Evolutionary conservation across 2,888 invertebrate species (phyloP).

Genomic region (Eilema caniola): DNA sequence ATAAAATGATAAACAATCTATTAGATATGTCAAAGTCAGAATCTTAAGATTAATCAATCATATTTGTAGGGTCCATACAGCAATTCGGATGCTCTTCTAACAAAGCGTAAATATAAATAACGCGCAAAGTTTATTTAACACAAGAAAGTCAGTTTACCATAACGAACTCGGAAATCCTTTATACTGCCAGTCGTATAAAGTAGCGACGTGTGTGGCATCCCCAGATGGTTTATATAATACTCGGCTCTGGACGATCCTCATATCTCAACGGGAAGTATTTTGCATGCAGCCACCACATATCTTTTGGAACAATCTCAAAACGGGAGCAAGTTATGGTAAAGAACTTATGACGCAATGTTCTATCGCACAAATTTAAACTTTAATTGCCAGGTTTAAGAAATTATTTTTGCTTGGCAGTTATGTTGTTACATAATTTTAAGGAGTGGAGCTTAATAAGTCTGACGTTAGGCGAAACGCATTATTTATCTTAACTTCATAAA

Average conservation of each 20-base stretch:
- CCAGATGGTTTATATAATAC: constrained; percentile 78
- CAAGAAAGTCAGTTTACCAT: constrained; percentile 41
- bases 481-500: constrained; percentile 82
- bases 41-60: not conserved
- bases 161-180: constrained; percentile 37
- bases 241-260: constrained; percentile 76
- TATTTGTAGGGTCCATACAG: not conserved
- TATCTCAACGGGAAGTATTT: constrained; percentile 85
- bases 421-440: constrained; percentile 39
- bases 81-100: not conserved
- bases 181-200: constrained; percentile 39
- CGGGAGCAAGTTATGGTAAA: constrained; percentile 65
- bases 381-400: constrained; percentile 24
- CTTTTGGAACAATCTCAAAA: constrained; percentile 83
- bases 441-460: not conserved
- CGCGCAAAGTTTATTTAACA: constrained; percentile 21
- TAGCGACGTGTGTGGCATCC: constrained; percentile 82
- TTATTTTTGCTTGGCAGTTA: constrained; percentile 24
- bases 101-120: constrained; percentile 1
- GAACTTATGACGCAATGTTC: constrained; percentile 33
- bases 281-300: constrained; percentile 82
- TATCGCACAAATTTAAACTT: constrained; percentile 38
- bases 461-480: constrained; percentile 68
- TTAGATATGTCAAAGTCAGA: not conserved
- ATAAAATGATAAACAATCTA: not conserved